phyloP scores from a whole-genome alignment of 2,797 vertebrate genomes.

The Strix occidentalis region DNA sequence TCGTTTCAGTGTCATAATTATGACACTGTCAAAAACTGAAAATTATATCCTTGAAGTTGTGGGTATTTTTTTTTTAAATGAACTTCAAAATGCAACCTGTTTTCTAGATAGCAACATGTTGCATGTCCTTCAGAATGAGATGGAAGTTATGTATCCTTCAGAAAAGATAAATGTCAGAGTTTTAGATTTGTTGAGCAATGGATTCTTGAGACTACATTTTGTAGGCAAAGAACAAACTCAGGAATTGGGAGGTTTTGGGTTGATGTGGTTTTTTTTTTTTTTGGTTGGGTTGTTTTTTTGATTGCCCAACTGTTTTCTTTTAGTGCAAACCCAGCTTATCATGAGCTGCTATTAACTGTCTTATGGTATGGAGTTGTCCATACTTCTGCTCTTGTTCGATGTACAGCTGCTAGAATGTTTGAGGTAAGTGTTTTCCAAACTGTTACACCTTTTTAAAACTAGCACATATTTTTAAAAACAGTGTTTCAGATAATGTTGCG shows the following conservation, averaged over 20 bases:
- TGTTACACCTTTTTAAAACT: not conserved
- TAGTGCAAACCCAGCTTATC: slow-evolving; percentile 97
- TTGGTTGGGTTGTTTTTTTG: not conserved
- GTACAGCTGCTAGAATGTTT: slow-evolving; percentile 98
- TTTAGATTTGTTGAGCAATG: not conserved
- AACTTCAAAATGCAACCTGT: not conserved
- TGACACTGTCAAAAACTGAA: not conserved
- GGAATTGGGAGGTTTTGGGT: not conserved
- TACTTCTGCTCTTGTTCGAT: slow-evolving; percentile 95
- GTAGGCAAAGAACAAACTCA: not conserved
- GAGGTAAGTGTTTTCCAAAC: slow-evolving; percentile 82
- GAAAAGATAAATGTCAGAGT: not conserved
- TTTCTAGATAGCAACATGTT: not conserved
- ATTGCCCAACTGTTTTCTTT: slow-evolving; percentile 20
- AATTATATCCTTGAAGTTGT: not conserved
- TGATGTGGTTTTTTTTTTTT: no score
- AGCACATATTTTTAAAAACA: not conserved
- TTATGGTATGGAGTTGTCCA: slow-evolving; percentile 99
- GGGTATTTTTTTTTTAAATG: not conserved
- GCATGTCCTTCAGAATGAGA: not conserved
- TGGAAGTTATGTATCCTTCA: not conserved
- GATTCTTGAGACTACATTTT: not conserved
- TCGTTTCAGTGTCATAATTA: not conserved
- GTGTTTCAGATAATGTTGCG: not conserved
- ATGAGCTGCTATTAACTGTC: slow-evolving; percentile 93